Conservation (phyloP, 2,113 vertebrate genomes). For the Sander lucioperca region DNA sequence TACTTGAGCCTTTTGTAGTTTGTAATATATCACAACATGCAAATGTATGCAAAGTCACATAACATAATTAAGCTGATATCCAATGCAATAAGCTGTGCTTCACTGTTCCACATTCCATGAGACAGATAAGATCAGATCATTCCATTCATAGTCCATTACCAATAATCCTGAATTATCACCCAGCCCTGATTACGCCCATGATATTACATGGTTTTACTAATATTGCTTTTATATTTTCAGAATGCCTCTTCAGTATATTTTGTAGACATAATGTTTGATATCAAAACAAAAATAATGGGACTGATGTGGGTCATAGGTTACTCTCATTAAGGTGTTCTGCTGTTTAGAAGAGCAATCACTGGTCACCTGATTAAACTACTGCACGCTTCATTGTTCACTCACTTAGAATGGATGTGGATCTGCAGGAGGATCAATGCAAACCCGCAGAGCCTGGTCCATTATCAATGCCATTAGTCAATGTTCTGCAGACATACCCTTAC, state of each 20-base stretch:
- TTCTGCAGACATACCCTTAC: not conserved
- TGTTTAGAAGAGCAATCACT: not conserved
- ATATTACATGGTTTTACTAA: not conserved
- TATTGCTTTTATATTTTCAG: not conserved
- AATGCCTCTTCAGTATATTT: not conserved
- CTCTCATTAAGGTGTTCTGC: not conserved
- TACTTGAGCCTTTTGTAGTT: too few relatives aligned
- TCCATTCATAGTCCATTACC: not conserved
- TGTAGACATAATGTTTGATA: not conserved
- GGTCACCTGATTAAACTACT: not conserved
- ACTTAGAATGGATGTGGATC: not conserved
- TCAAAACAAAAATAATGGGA: not conserved
- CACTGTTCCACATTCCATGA: not conserved
- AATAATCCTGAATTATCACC: not conserved
- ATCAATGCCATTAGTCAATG: not conserved
- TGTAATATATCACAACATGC: too few relatives aligned
- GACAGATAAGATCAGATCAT: not conserved
- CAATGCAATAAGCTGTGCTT: not conserved
- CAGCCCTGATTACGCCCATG: not conserved
- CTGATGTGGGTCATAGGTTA: not conserved
- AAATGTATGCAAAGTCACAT: too few relatives aligned
- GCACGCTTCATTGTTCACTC: not conserved
- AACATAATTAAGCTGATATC: too few relatives aligned
- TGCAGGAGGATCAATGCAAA: conserved; percentile 2
- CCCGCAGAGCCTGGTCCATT: not conserved